These are phyloP conservation scores for Drosophila buzzatii DNA, from an alignment of 2,888 invertebrate genomes.

Conservation along the genomic window DNA sequence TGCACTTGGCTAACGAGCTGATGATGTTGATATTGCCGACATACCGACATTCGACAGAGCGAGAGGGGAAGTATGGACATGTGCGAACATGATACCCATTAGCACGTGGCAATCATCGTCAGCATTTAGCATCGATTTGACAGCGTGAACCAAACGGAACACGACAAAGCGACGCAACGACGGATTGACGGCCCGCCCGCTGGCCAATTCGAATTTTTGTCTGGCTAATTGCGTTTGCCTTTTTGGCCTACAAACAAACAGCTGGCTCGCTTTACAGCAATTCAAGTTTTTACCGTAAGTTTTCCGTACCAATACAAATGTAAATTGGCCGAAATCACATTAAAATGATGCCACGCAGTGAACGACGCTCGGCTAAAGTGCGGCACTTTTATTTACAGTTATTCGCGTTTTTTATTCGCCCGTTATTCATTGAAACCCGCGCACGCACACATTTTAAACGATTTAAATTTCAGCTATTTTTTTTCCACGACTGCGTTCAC, in stretches of 20 bases:
- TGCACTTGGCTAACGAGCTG: conserved; percentile 20
- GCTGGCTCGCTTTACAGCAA: conserved; percentile 52
- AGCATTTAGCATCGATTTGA: conserved; percentile 40
- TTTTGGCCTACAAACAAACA: conserved; percentile 30
- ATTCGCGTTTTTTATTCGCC: conserved; percentile 5
- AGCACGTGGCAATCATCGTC: conserved; percentile 49
- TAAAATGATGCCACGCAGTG: conserved; percentile 17
- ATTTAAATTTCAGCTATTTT: conserved; percentile 31
- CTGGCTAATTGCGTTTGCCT: conserved; percentile 28
- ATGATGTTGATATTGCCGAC: background rate
- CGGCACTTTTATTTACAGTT: conserved; percentile 29
- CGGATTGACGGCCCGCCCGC: conserved; percentile 4
- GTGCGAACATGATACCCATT: conserved; percentile 32
- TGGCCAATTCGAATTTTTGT: conserved; percentile 9
- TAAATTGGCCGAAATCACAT: conserved; percentile 27
- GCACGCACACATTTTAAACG: conserved; percentile 32
- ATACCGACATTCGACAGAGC: conserved; percentile 15
- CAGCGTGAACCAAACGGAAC: conserved; percentile 1
- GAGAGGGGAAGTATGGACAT: background rate
- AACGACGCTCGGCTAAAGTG: background rate
- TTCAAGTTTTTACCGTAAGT: conserved; percentile 23
- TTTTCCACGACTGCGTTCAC: conserved; percentile 23
- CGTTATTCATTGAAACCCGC: conserved; percentile 4
- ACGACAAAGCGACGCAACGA: background rate
- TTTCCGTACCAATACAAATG: conserved; percentile 34